A percentile compares a stretch with the other conserved stretches of the same genome.
phyloP scores from a whole-genome alignment of 2,888 invertebrate genomes.

The Drosophila kuntzei region DNA sequence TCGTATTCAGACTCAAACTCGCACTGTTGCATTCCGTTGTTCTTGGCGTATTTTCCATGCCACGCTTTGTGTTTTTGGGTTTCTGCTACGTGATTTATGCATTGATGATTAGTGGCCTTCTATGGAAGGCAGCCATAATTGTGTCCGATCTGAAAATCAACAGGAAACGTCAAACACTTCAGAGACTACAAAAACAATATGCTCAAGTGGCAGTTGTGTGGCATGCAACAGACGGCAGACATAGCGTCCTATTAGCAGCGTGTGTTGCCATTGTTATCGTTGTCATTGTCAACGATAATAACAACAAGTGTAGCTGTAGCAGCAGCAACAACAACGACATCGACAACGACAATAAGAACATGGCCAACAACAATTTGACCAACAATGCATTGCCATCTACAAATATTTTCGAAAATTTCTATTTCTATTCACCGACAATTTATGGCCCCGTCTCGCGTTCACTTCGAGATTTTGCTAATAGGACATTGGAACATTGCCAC shows the following conservation, averaged over 20 bases:
- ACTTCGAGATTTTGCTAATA: slow-evolving; percentile 6
- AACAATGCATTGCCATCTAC: slow-evolving; percentile 31
- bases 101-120: slow-evolving; percentile 54
- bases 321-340: slow-evolving; percentile 24
- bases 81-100: slow-evolving; percentile 57
- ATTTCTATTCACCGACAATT: slow-evolving; percentile 15
- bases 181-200: slow-evolving; percentile 58
- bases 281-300: slow-evolving; percentile 60
- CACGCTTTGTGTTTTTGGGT: slow-evolving; percentile 25
- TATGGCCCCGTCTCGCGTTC: background rate
- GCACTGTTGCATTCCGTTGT: slow-evolving; percentile 12
- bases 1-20: too few relatives aligned
- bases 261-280: slow-evolving; percentile 55
- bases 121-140: slow-evolving; percentile 39
- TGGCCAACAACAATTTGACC: slow-evolving; percentile 21
- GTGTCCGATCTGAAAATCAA: slow-evolving; percentile 48
- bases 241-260: slow-evolving; percentile 35
- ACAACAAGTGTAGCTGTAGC: slow-evolving; percentile 29
- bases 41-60: slow-evolving; percentile 14
- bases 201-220: slow-evolving; percentile 43
- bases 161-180: slow-evolving; percentile 72
- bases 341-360: slow-evolving; percentile 9
- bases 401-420: slow-evolving; percentile 37
- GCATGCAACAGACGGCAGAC: slow-evolving; percentile 28
- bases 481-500: background rate